Evolutionary conservation across 2,888 invertebrate genomes (phyloP), one percentile per base, ranked within the genome.

Genomic region (Caprella mutica): DNA sequence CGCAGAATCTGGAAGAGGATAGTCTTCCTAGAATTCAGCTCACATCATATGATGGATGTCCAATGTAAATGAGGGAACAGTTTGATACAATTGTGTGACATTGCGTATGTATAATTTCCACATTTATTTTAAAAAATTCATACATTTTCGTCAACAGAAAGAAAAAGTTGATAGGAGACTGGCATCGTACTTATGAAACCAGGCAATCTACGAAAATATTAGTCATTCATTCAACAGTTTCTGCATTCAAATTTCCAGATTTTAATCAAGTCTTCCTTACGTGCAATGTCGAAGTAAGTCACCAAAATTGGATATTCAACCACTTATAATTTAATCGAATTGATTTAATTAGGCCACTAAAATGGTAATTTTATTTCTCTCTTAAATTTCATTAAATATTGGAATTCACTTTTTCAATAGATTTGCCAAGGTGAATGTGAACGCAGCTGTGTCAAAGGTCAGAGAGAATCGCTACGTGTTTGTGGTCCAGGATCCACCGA

Each of bases 241-340:
- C 60, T 14, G 67, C 68, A 5, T 68, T 68, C 58, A 67, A 66
- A 43, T 68, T 68, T 55, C 67, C 68, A 6, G 67, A 68, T 38
- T 64, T 55, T 9, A 61, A 60, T 59, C 61, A 66, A 30, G 66
- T 68, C 27, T 65, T 56, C 55, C 55, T 68, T 17, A 58, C 66
- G 9, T 68, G 68, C 33, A 66, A 67, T 17, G 66, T 68, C 14
- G 65, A 67, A 58, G 81, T 82, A 73, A 72, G 69, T 59, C n/a
- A 1, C 4, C n/a, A n/a, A n/a, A n/a, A 3, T 23, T 8, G 40
- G 17, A 19, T 19, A 40, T 33, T 23, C 19, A 21, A 8, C 12
- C 5, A 14, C 8, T 2, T 44, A 6, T 17, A 26, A 12, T 3
- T 14, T 8, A 9, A 33, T 33, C 33, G 8, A 33, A 33, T 8